Evolutionary conservation across 2,113 vertebrate species (phyloP).

Genomic region (Tauraco erythrolophus): DNA sequence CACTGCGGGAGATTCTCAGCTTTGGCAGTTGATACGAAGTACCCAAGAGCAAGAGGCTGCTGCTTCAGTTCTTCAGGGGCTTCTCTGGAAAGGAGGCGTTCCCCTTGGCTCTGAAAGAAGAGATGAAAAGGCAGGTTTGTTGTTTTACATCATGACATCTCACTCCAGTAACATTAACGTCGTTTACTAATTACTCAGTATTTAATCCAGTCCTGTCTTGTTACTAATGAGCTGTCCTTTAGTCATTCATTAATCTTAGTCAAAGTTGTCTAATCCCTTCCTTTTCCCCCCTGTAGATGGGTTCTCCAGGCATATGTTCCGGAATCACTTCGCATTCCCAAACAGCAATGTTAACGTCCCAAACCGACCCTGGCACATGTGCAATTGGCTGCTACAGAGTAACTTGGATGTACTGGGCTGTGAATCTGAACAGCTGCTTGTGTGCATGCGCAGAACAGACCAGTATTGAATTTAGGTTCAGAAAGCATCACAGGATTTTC

Average conservation of each 20-base stretch:
- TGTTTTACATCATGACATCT: neutral
- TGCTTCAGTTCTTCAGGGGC: constrained; percentile 96
- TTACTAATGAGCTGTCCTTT: neutral
- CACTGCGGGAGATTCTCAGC: constrained; percentile 94
- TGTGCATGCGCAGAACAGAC: neutral
- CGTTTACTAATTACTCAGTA: neutral
- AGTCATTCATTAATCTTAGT: neutral
- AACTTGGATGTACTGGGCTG: neutral
- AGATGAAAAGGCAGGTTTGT: neutral
- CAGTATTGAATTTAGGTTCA: neutral
- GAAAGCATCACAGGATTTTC: neutral
- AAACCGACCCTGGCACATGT: rapidly evolving
- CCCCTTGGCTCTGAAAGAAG: constrained; percentile 87
- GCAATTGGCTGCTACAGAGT: neutral
- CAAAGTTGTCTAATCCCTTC: neutral
- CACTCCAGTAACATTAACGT: neutral
- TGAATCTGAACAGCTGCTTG: neutral
- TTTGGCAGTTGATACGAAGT: constrained; percentile 97
- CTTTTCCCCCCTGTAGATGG: neutral
- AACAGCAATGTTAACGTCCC: neutral
- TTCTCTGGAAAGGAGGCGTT: constrained; percentile 93
- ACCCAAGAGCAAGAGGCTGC: constrained; percentile 95
- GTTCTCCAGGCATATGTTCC: neutral
- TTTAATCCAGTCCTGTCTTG: neutral
- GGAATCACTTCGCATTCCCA: neutral